Evolutionary conservation across 2,888 invertebrate genomes (phyloP).

Genomic region (Leucozona laternaria): DNA sequence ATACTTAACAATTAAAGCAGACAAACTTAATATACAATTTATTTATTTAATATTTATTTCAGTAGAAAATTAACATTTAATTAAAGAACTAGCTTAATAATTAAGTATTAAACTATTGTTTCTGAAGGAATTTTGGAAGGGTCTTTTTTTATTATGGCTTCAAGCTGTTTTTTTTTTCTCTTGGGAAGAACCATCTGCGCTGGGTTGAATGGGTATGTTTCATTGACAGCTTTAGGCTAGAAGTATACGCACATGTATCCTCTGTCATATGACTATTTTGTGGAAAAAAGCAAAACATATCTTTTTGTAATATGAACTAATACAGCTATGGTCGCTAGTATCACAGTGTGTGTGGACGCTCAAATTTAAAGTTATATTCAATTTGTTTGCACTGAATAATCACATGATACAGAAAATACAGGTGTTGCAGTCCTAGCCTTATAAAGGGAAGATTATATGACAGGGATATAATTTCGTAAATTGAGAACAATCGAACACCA

Average conservation of each 20-base stretch:
- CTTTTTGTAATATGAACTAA: too few species aligned
- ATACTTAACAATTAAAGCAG: neutral
- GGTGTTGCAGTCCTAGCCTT: neutral
- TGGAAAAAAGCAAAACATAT: neutral
- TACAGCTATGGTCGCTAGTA: too few species aligned
- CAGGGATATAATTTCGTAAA: neutral
- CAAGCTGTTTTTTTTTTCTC: neutral
- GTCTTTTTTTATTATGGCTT: conserved; percentile 7
- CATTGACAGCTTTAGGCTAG: conserved; percentile 2
- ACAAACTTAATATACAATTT: neutral
- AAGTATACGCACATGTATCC: neutral
- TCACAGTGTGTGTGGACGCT: too few species aligned
- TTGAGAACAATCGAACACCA: neutral
- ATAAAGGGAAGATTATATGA: neutral
- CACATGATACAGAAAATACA: neutral
- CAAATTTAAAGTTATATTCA: neutral
- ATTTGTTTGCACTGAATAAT: neutral
- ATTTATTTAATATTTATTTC: neutral
- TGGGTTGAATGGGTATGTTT: conserved; percentile 14
- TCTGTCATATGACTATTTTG: neutral
- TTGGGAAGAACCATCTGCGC: neutral
- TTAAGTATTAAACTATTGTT: neutral
- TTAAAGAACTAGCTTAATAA: neutral
- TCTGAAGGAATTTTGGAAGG: conserved; percentile 26
- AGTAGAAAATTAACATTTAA: neutral